Percentiles rank a stretch among this genome's conserved stretches.
Evolutionary conservation across 2,113 vertebrate species (phyloP).

Genomic region (Gambusia holbrooki): DNA sequence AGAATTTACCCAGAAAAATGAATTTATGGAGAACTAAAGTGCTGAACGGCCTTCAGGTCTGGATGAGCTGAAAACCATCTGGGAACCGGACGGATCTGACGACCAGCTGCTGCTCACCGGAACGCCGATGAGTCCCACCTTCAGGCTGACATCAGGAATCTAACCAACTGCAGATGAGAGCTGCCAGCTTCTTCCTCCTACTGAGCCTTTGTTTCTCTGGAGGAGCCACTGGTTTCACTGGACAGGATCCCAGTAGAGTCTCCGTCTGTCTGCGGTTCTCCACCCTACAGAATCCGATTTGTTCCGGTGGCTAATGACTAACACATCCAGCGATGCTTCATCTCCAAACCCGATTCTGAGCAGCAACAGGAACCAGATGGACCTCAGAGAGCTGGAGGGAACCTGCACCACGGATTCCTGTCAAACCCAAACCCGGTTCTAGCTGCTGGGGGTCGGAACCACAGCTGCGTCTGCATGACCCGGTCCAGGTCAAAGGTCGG

Average conservation of each 20-base stretch:
- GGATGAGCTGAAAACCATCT: not conserved
- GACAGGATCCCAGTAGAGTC: not conserved
- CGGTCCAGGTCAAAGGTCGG: too few relatives aligned
- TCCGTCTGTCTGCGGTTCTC: slow-evolving; percentile 19
- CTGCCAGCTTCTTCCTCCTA: not conserved
- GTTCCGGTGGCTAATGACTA: slow-evolving; percentile 59
- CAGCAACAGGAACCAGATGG: slow-evolving; percentile 64
- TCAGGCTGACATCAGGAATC: not conserved
- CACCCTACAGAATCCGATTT: not conserved
- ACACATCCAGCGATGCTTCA: slow-evolving; percentile 31
- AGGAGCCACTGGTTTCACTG: not conserved
- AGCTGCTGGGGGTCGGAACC: slow-evolving; percentile 10
- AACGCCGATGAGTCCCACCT: not conserved
- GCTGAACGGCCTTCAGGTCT: not conserved
- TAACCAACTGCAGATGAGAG: not conserved
- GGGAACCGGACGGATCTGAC: too few relatives aligned
- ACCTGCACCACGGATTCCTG: slow-evolving; percentile 45
- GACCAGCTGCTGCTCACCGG: not conserved
- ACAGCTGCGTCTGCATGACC: too few relatives aligned
- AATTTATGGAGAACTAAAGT: too few relatives aligned
- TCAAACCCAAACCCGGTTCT: slow-evolving; percentile 31
- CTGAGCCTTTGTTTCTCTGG: not conserved
- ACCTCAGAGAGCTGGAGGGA: slow-evolving; percentile 33
- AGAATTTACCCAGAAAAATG: too few relatives aligned
- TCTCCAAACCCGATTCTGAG: slow-evolving; percentile 33